phyloP scores from a whole-genome alignment of 2,797 vertebrate species.

The Lepidocolaptes lacrymiger region DNA sequence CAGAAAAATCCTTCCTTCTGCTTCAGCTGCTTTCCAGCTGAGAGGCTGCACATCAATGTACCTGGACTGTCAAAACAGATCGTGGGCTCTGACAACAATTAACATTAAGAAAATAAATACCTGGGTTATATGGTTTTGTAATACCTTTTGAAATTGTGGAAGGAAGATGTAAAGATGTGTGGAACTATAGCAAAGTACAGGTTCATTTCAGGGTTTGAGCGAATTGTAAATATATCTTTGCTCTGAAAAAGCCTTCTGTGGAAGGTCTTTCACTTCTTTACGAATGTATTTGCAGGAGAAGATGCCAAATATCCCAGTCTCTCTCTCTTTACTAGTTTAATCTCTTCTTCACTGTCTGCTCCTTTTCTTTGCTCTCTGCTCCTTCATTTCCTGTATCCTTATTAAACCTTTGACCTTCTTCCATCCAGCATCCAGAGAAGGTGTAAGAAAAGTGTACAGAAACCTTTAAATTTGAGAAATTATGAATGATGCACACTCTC shows the following conservation, averaged over 20 bases:
- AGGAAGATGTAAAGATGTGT: not conserved
- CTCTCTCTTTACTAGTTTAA: not conserved
- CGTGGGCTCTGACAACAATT: not conserved
- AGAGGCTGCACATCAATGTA: not conserved
- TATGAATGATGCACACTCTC: not conserved
- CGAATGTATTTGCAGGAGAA: not conserved
- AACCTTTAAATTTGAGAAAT: not conserved
- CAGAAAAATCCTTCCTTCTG: slow-evolving; percentile 28
- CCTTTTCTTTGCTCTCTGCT: not conserved
- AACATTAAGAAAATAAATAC: not conserved
- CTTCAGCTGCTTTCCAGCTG: not conserved
- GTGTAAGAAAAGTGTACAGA: not conserved
- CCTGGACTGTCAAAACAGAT: not conserved
- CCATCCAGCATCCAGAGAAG: not conserved
- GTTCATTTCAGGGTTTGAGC: not conserved
- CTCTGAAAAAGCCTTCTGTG: not conserved
- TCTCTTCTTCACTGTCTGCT: not conserved
- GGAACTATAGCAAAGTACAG: not conserved
- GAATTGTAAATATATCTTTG: not conserved
- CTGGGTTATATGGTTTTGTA: not conserved
- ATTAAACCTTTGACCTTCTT: not conserved
- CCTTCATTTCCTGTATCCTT: not conserved
- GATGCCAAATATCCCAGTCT: not conserved
- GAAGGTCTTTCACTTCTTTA: not conserved
- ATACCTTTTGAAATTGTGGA: not conserved